Evolutionary conservation across 2,888 invertebrate genomes (phyloP).

Genomic region (Rhagophthalmus giganteus): DNA sequence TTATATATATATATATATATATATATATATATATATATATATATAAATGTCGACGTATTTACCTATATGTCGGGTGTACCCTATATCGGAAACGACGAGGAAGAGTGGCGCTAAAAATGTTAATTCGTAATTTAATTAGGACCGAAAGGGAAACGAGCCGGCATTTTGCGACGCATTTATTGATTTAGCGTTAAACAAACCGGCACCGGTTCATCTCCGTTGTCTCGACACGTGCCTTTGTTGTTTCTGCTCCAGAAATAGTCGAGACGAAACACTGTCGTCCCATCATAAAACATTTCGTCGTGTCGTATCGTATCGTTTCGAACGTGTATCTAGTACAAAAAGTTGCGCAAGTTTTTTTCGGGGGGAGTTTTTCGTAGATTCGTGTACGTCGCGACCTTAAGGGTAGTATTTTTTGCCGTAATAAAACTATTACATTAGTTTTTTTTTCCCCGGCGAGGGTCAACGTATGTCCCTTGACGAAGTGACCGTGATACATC

Average conservation of each 20-base stretch:
- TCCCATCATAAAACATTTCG: slow-evolving; percentile 41
- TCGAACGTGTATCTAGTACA: slow-evolving; percentile 42
- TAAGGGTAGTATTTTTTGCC: slow-evolving; percentile 34
- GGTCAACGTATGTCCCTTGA: slow-evolving; percentile 50
- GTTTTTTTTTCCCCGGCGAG: slow-evolving; percentile 52
- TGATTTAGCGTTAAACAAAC: slow-evolving; percentile 46
- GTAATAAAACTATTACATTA: slow-evolving; percentile 58
- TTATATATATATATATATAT: too few species aligned
- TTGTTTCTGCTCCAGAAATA: slow-evolving; percentile 43
- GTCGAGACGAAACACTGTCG: slow-evolving; percentile 43
- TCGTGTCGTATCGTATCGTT: slow-evolving; percentile 38
- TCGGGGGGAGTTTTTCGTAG: slow-evolving; percentile 28
- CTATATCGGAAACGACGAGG: not conserved
- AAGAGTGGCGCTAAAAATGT: slow-evolving; percentile 15
- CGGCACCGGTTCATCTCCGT: slow-evolving; percentile 41
- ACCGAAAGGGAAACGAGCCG: slow-evolving; percentile 16
- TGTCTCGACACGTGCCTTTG: slow-evolving; percentile 36
- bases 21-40: too few species aligned
- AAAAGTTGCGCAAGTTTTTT: slow-evolving; percentile 37
- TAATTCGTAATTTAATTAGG: slow-evolving; percentile 25
- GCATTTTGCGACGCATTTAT: slow-evolving; percentile 37
- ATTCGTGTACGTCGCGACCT: slow-evolving; percentile 12
- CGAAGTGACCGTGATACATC: slow-evolving; percentile 57
- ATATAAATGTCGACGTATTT: too few species aligned
- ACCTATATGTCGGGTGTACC: slow-evolving; percentile 1